Evolutionary conservation across 2,113 vertebrate genomes (phyloP), one percentile per base, ranked within the genome.

Genomic region (Channa maculata): DNA sequence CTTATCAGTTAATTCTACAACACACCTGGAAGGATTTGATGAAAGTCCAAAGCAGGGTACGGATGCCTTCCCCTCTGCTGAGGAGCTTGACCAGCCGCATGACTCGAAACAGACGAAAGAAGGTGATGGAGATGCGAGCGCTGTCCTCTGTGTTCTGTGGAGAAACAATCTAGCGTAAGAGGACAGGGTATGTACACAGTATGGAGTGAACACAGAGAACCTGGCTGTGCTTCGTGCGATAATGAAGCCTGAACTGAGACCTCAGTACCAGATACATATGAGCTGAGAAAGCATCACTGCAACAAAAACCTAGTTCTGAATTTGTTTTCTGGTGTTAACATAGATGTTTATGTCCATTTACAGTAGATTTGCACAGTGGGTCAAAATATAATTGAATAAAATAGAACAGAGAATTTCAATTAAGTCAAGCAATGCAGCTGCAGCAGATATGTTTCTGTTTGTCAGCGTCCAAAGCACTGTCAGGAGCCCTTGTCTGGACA

Each of bases 71-170:
- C 60, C 98, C 98, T 86, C 97, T 96, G 94, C 97, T 98, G 84
- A 99, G 96, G 79, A 99, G 95, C 89, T 99, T 99, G 89, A 99
- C 98, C 92, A 99, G 73, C 86, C 98, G 95, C 98, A 99, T 99
- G 82, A 99, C 98, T 57, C 98, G 97, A 92, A 99, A 99, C 71
- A 99, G 96, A 77, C 98, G 97, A 86, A 99, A 99, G 94, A 99
- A 99, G 65, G 98, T 99, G 94, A 99, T 99, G 91, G 98, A 99
- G 92, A 99, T 98, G 83, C 98, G 96, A 84, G 97, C 96, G 66
- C 95, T 99, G 94, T 99, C 98, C 90, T 99, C 98, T 0, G 96
- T 96, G 94, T 97, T 99, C 98, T 99, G 96, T 77, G 88, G 91
- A 91, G 86, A 91, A 93, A 72, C 15, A 14, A 77, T 60, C 51